Evolutionary conservation across 2,797 vertebrate species (phyloP).

Genomic region (Urocyon cinereoargenteus): DNA sequence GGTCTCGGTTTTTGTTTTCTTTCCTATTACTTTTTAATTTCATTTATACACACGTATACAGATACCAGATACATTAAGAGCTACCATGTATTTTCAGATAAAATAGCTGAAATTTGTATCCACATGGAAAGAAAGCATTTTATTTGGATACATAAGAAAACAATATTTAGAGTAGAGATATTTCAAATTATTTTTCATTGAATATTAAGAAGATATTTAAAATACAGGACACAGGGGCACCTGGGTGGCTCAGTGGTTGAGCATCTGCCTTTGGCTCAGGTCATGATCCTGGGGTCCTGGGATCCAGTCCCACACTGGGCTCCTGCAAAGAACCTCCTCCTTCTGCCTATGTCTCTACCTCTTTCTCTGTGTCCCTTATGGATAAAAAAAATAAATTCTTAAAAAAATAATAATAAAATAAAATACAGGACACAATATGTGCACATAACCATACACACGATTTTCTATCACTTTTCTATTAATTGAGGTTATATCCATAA

Average conservation of each 20-base stretch:
- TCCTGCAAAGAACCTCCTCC: too few relatives aligned
- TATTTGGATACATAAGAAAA: background rate
- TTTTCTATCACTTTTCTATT: conserved; percentile 5
- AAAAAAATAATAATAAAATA: background rate
- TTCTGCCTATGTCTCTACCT: too few relatives aligned
- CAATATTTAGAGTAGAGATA: background rate
- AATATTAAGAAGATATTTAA: background rate
- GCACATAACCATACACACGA: background rate
- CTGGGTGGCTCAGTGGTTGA: too few relatives aligned
- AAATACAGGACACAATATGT: background rate
- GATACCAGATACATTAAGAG: background rate
- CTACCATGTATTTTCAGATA: background rate
- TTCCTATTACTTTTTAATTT: background rate
- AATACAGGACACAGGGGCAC: background rate
- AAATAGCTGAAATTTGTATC: background rate
- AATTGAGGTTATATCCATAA: background rate
- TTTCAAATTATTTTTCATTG: background rate
- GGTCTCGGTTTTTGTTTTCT: background rate
- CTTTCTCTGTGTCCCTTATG: too few relatives aligned
- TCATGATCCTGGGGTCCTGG: too few relatives aligned
- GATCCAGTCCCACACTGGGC: too few relatives aligned
- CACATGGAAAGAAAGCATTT: background rate
- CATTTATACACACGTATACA: background rate
- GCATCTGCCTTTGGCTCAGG: too few relatives aligned
- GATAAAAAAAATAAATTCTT: too few relatives aligned